Conservation (phyloP, 2,113 vertebrate genomes). For the Dromaius novaehollandiae region DNA sequence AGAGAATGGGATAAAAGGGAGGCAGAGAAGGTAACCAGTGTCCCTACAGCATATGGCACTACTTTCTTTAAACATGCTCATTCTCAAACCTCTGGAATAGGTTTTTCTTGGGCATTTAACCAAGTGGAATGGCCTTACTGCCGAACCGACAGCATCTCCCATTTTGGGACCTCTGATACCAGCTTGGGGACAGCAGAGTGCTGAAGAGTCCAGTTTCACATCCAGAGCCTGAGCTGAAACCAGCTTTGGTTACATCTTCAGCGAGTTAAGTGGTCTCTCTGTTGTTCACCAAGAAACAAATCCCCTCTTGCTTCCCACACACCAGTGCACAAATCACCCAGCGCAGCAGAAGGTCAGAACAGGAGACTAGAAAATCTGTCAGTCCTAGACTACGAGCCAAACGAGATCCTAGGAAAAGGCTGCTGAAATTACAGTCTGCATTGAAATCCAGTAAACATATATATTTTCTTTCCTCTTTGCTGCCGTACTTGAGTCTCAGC, state of each 20-base stretch:
- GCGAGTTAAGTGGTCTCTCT: neutral
- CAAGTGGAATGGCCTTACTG: neutral
- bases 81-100: neutral
- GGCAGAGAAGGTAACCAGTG: neutral
- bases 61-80: neutral
- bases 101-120: neutral
- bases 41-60: neutral
- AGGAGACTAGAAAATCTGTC: slow-evolving; percentile 22
- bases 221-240: neutral
- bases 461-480: neutral
- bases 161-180: neutral
- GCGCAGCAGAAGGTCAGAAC: neutral
- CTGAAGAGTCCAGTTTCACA: neutral
- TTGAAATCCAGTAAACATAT: neutral
- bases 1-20: neutral
- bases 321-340: neutral
- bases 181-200: neutral
- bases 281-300: neutral
- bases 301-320: neutral
- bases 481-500: neutral
- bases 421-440: neutral
- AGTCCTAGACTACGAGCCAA: neutral
- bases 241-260: neutral
- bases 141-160: neutral
- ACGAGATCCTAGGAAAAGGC: neutral